Conservation (phyloP, 2,797 vertebrate genomes). For the Mionectes olivaceus region DNA sequence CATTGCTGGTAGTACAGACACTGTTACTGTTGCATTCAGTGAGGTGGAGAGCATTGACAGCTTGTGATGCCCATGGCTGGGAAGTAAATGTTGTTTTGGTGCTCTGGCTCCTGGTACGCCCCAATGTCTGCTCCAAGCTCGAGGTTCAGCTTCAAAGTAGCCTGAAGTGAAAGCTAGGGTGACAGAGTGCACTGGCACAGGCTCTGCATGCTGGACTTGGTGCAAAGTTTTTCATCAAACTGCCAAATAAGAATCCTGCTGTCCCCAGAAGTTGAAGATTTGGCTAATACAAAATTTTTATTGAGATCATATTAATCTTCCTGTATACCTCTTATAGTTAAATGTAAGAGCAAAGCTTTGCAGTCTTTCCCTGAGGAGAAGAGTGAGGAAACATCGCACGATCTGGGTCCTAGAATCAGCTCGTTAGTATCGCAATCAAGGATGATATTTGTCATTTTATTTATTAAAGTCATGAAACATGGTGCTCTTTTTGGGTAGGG, state of each 20-base stretch:
- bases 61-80: not conserved
- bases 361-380: not conserved
- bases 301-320: not conserved
- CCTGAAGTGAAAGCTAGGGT: not conserved
- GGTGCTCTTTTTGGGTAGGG: not conserved
- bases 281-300: not conserved
- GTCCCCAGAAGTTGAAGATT: not conserved
- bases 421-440: not conserved
- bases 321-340: not conserved
- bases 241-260: not conserved
- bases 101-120: not conserved
- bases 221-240: not conserved
- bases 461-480: not conserved
- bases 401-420: not conserved
- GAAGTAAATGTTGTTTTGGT: not conserved
- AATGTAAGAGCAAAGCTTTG: not conserved
- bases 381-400: not conserved
- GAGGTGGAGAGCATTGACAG: not conserved
- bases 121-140: not conserved
- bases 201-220: not conserved
- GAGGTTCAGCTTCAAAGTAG: not conserved
- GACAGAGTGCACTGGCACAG: not conserved
- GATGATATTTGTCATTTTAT: not conserved
- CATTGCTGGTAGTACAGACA: not conserved
- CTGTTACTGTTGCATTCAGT: not conserved